Percentiles rank a stretch among this genome's conserved stretches.
phyloP scores from a whole-genome alignment of 1,140 invertebrate species.

The Spodoptera frugiperda region DNA sequence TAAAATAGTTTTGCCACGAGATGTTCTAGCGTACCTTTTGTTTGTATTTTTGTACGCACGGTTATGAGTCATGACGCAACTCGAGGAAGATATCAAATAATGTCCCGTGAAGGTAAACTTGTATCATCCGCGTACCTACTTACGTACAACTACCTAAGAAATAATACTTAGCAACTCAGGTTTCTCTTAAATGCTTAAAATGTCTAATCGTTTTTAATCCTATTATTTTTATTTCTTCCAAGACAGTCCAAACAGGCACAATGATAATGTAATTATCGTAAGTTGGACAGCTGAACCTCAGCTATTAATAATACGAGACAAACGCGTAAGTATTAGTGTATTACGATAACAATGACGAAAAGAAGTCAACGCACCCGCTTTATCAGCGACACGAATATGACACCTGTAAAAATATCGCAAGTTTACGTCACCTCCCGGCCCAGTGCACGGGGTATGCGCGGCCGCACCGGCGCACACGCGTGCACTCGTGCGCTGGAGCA shows the following conservation, averaged over 20 bases:
- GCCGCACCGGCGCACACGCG: background rate
- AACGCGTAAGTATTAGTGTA: conserved; percentile 16
- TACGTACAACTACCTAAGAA: too few relatives aligned
- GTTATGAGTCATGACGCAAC: conserved; percentile 49
- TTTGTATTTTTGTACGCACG: background rate
- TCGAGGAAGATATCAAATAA: conserved; percentile 27
- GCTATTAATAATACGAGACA: background rate
- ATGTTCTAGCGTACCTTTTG: too few relatives aligned
- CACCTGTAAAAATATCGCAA: conserved; percentile 59
- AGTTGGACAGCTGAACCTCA: background rate
- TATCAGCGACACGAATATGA: conserved; percentile 51
- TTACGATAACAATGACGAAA: conserved; percentile 34
- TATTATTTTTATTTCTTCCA: too few relatives aligned
- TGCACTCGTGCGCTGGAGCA: background rate
- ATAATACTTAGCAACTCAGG: too few relatives aligned
- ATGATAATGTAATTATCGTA: too few relatives aligned
- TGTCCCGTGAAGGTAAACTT: conserved; percentile 29
- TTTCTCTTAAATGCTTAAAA: too few relatives aligned
- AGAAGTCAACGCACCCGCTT: conserved; percentile 52
- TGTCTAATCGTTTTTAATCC: too few relatives aligned
- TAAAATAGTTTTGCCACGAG: too few relatives aligned
- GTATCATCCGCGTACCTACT: background rate
- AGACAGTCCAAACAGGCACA: background rate
- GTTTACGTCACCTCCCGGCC: conserved; percentile 12
- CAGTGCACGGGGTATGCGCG: background rate